Base-by-base conservation (phyloP, 2,888 invertebrate species). In the Eupithecia tripunctaria region DNA sequence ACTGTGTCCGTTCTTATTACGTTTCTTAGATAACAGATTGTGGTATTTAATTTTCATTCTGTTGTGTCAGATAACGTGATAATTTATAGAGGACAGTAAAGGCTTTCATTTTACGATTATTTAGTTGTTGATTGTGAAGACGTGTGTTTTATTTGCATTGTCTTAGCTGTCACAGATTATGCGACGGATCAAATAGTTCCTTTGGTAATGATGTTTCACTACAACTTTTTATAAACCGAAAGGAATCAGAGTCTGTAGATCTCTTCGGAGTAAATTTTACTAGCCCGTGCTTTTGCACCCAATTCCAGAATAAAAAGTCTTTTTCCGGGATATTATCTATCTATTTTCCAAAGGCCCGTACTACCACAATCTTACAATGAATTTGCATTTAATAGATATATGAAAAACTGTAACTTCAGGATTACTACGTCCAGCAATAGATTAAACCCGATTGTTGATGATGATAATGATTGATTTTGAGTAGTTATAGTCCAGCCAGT, bases 61-160 rank as follows among this genome's bases (percentile, higher is more conserved):
- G 81, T 73, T 90, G 91, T 91, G 89, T 85, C 81, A 82, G 91
- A 93, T 93, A 93, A 88, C 82, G 82, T 73, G 73, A 84, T 91
- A 89, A 92, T 92, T 92, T 93, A 91, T 91, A 89, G 87, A 89
- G 91, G 90, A 88, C 86, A 89, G 91, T 86, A 88, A 89, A 90
- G 90, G 87, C 87, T 88, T 85, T 86, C 84, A 82, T 82, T 91
- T 91, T 91, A 91, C 87, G 88, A 90, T 90, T 88, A 89, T 91
- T 90, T 90, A 90, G 90, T 90, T 88, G 87, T 86, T 88, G 87
- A 89, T 89, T 89, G 89, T 86, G 82, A 81, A 85, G 85, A 79
- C 80, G 84, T 83, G 82, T 82, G 85, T 82, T 84, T 85, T 89
- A 89, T 91, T 91, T 91, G 86, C 84, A 78, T 77, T 84, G 78